Evolutionary conservation across 2,888 invertebrate species (phyloP), one percentile per base, ranked within the genome.

Genomic region (Ophion ellenae): DNA sequence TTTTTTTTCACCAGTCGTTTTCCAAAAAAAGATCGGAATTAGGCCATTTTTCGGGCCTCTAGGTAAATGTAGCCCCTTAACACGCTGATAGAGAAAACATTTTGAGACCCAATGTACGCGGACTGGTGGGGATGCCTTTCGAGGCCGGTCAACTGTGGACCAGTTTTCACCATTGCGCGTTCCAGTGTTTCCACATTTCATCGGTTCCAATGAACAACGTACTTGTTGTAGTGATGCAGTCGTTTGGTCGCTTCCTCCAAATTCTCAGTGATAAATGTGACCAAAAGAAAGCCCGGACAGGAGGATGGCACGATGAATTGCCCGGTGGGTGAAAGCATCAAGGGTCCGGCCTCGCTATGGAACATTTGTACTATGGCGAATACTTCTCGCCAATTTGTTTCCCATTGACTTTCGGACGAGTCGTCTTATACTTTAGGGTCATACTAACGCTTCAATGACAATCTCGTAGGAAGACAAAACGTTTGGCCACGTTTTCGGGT

Each of bases 321-420:
- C 3, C 99, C 99, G 3, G 98, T 98, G 0, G 98, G 98, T 14
- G 98, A 98, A 45, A 99, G 95, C 97, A 98, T 98, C 81, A 99
- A 93, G 0, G 99, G 99, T 0, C 99, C 99, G 4, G 98, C 97
- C 94, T 98, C 98, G 32, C 98, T 98, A 94, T 24, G 24, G n/a
- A 53, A 40, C 24, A 28, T 70, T 70, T 17, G 11, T 53, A 66
- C 77, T 11, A 2, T 40, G 36, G 57, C 17, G 36, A 3, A 57
- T 59, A 14, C 53, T 36, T n/a, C 20, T 66, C 2, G 36, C 2
- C 45, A 6, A 53, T 61, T 28, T 28, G n/a, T 57, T 66, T 71
- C 47, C 28, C 10, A 57, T n/a, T 6, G 40, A 28, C 10, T 14
- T 53, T 32, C 5, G 5, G 17, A 53, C 5, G 53, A 53, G 14